Percentiles rank a stretch among this genome's conserved stretches.
Evolutionary conservation across 2,888 invertebrate genomes (phyloP).

Genomic region (Melanchra persicariae): DNA sequence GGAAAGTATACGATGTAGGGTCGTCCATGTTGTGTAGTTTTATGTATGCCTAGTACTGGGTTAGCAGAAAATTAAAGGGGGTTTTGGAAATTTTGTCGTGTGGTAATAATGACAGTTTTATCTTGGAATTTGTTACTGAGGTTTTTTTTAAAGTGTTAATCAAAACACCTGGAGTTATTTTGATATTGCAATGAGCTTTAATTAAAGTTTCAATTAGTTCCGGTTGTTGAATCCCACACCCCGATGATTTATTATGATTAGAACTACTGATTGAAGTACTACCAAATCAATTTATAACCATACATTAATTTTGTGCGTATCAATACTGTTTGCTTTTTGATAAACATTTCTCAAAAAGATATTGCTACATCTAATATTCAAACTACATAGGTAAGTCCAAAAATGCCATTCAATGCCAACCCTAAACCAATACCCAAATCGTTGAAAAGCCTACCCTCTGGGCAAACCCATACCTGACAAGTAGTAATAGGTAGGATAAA

Average conservation of each 20-base stretch:
- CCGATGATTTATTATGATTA: too few species aligned
- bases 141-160: too few species aligned
- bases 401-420: constrained; percentile 10
- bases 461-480: constrained; percentile 45
- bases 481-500: constrained; percentile 45
- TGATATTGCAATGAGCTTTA: too few species aligned
- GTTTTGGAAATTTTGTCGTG: not conserved
- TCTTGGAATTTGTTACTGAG: too few species aligned
- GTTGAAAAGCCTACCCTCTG: constrained; percentile 32
- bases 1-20: constrained; percentile 41
- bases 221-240: too few species aligned
- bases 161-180: too few species aligned
- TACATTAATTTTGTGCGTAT: not conserved
- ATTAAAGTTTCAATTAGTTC: too few species aligned
- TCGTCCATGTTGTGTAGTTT: constrained; percentile 14
- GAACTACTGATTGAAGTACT: not conserved
- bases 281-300: not conserved
- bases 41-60: constrained; percentile 24
- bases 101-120: not conserved
- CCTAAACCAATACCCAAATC: constrained; percentile 47
- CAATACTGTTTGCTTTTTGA: not conserved
- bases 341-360: not conserved
- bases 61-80: constrained; percentile 19
- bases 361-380: not conserved
- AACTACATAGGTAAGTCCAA: not conserved